Evolutionary conservation across 2,888 invertebrate genomes (phyloP).

Genomic region (Eilema griseolum): DNA sequence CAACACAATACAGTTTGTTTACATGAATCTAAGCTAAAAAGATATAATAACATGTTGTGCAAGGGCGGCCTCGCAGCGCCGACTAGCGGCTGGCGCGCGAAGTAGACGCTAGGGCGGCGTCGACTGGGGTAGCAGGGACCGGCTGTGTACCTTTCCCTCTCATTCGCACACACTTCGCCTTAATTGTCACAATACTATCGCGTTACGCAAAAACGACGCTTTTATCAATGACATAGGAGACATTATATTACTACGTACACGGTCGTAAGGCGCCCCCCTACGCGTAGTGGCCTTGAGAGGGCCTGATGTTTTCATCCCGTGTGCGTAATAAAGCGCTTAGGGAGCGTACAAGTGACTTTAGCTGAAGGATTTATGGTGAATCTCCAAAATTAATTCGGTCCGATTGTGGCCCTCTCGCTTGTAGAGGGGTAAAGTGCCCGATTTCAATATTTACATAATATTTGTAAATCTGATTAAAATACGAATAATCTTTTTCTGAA

Average conservation of each 20-base stretch:
- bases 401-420: constrained; percentile 68
- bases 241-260: constrained; percentile 68
- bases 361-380: constrained; percentile 83
- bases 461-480: constrained; percentile 17
- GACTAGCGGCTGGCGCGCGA: constrained; percentile 77
- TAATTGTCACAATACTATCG: constrained; percentile 67
- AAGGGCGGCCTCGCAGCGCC: constrained; percentile 82
- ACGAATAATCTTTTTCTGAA: neutral
- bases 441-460: constrained; percentile 61
- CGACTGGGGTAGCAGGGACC: constrained; percentile 62
- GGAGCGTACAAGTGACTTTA: constrained; percentile 80
- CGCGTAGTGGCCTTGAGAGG: constrained; percentile 80
- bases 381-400: constrained; percentile 81
- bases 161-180: constrained; percentile 72
- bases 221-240: constrained; percentile 83
- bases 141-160: constrained; percentile 58
- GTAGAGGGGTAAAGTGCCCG: constrained; percentile 55
- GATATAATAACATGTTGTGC: constrained; percentile 72
- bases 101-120: constrained; percentile 70
- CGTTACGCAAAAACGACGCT: constrained; percentile 82
- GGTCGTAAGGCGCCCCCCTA: constrained; percentile 52
- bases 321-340: constrained; percentile 85
- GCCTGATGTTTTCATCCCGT: constrained; percentile 85
- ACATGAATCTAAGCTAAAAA: constrained; percentile 75
- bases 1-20: constrained; percentile 78